Percentiles rank a stretch among this genome's conserved stretches.
phyloP scores from a whole-genome alignment of 2,888 invertebrate genomes.

The Pseudococcus jackbeardsleyi region DNA sequence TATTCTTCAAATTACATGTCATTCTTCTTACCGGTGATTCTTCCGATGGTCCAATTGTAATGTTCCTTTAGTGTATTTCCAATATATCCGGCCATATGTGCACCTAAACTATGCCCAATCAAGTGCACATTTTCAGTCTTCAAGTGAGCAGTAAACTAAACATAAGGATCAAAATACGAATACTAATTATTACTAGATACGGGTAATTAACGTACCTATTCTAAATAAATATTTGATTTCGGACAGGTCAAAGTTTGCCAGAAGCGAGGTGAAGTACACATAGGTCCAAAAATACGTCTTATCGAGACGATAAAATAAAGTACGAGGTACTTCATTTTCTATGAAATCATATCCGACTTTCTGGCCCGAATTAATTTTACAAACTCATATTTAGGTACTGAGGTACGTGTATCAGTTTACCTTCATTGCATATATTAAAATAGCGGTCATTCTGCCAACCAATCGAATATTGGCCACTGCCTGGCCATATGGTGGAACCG shows the following conservation, averaged over 20 bases:
- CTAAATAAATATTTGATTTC: not conserved
- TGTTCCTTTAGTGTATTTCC: conserved; percentile 81
- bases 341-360: not conserved
- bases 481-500: conserved; percentile 90
- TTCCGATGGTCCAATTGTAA: conserved; percentile 79
- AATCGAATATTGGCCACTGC: conserved; percentile 92
- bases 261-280: not conserved
- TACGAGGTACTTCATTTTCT: not conserved
- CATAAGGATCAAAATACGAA: conserved; percentile 69
- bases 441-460: conserved; percentile 86
- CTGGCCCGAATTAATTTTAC: not conserved
- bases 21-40: conserved; percentile 79
- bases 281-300: not conserved
- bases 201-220: not conserved
- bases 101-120: conserved; percentile 89
- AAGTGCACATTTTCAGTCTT: conserved; percentile 79
- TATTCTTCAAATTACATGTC: no score
- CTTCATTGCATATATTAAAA: conserved; percentile 73
- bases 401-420: conserved; percentile 67
- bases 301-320: not conserved
- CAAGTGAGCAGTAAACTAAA: conserved; percentile 71
- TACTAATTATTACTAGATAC: no score
- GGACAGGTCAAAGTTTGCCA: not conserved
- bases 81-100: conserved; percentile 88
- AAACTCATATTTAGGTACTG: not conserved